These are phyloP conservation scores for Tinea pellionella DNA, from an alignment of 2,888 invertebrate genomes.

Conservation along the genomic window DNA sequence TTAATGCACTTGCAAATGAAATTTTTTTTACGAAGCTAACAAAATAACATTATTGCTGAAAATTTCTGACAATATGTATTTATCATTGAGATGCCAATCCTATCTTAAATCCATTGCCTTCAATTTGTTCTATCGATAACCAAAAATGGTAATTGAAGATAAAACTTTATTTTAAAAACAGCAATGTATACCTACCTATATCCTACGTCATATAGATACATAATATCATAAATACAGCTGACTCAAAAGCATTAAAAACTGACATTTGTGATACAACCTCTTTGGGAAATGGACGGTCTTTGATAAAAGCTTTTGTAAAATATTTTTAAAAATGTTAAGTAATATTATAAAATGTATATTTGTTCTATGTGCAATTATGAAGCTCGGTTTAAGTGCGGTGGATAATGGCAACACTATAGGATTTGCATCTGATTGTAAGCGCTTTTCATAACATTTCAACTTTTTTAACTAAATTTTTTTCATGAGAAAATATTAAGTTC, in stretches of 20 bases:
- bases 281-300: background rate
- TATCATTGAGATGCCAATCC: too few species aligned
- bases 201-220: background rate
- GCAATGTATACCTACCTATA: too few species aligned
- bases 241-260: background rate
- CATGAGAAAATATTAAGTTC: too few species aligned
- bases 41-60: too few species aligned
- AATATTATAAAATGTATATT: background rate
- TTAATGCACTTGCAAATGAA: too few species aligned
- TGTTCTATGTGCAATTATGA: background rate
- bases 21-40: too few species aligned
- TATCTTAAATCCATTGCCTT: too few species aligned
- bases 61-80: too few species aligned
- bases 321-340: background rate
- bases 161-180: too few species aligned
- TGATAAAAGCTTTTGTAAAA: background rate
- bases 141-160: too few species aligned
- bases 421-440: constrained; percentile 1
- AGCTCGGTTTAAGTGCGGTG: background rate
- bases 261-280: background rate
- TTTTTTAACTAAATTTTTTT: too few species aligned
- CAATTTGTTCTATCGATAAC: too few species aligned
- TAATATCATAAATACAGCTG: background rate
- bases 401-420: background rate
- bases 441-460: background rate